Base-by-base conservation (phyloP, 2,797 vertebrate genomes). In the Cyprinella venusta region DNA sequence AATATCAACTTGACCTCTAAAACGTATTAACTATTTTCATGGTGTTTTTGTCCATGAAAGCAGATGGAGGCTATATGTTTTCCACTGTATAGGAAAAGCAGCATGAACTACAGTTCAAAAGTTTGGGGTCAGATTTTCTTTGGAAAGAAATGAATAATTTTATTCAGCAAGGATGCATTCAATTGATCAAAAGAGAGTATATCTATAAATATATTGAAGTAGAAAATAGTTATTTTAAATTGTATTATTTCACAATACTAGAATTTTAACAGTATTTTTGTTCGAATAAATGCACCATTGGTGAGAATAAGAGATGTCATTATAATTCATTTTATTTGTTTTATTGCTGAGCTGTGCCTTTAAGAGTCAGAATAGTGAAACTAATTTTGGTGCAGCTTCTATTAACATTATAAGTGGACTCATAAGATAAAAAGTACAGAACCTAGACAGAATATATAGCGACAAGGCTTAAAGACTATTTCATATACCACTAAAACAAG, bases 401-500 rank as follows among this genome's bases (percentile, higher is more conserved):
- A 36, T 3, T 36, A 10, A 56, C 19, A 38, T 36, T 56, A 56
- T 38, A 56, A 56, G 24, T n/a, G 12, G 33, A 75, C 9, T 68
- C 19, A 13, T 4, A 54, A 38, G 3, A 79, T 18, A 38, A 52
- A 80, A n/a, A 36, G 21, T 38, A 7, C 16, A 40, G 6, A 38
- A 52, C 30, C 10, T 72, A 30, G n/a, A 42, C 40, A 74, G 8
- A 81, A 33, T 12, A 38, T 56, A 48, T 12, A 80, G 52, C 10
- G 30, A 63, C 63, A 36, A 15, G 33, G 2, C 24, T 80, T 48
- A 12, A 26, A 52, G 67, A 38, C 56, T 42, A 79, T 33, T 79
- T 72, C 45, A 65, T 36, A 84, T 24, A 54, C 33, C 33, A 64
- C 19, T 69, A 56, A 63, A 30, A 64, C 45, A 64, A 33, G 52